These are phyloP conservation scores for Drosophila bipectinata DNA, from an alignment of 1,140 invertebrate genomes.

Conservation along the genomic window DNA sequence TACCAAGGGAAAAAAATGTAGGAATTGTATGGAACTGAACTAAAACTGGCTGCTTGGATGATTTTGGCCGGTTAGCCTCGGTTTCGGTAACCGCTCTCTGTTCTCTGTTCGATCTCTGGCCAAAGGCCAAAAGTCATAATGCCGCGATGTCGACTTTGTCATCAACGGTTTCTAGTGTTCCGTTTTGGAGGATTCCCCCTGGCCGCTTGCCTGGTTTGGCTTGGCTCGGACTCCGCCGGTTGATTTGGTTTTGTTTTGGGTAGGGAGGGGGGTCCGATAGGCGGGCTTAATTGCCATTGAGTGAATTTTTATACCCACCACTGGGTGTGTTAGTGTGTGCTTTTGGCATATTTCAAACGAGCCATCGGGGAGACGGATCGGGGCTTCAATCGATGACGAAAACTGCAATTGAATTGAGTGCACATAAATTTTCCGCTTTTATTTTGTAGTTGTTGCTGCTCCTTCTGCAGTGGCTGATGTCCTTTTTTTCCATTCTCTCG, in stretches of 20 bases:
- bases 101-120: constrained; percentile 43
- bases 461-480: neutral
- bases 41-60: constrained; percentile 52
- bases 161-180: constrained; percentile 40
- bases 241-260: constrained; percentile 30
- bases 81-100: constrained; percentile 20
- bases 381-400: constrained; percentile 48
- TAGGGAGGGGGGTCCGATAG: constrained; percentile 42
- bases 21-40: constrained; percentile 41
- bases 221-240: constrained; percentile 24
- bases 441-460: constrained; percentile 6
- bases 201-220: constrained; percentile 7
- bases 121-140: constrained; percentile 69
- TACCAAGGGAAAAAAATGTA: neutral
- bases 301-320: constrained; percentile 71
- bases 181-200: neutral
- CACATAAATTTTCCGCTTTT: constrained; percentile 60
- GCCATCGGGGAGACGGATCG: constrained; percentile 26
- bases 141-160: constrained; percentile 62
- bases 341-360: constrained; percentile 67
- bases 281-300: constrained; percentile 69
- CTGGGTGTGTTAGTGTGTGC: constrained; percentile 44
- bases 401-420: constrained; percentile 70
- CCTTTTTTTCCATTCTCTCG: constrained; percentile 13
- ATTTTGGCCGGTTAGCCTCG: constrained; percentile 54